Evolutionary conservation across 2,797 vertebrate genomes (phyloP).

Genomic region (Chaetophractus vellerosus): DNA sequence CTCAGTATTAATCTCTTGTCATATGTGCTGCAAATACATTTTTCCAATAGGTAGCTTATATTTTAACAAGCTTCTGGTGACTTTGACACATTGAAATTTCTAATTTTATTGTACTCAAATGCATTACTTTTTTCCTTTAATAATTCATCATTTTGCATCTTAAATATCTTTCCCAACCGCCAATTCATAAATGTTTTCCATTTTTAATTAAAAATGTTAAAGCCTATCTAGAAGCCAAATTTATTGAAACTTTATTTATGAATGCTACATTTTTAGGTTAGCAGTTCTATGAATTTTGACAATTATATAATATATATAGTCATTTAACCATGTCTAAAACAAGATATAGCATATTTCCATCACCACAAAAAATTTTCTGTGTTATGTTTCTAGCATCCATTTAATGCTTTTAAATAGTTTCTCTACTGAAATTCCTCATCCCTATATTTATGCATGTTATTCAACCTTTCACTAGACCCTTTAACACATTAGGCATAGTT

Average conservation of each 20-base stretch:
- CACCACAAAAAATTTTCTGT: background rate
- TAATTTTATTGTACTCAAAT: background rate
- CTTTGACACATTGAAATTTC: background rate
- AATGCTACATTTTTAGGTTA: background rate
- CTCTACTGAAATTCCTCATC: too few relatives aligned
- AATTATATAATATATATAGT: background rate
- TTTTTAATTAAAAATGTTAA: background rate
- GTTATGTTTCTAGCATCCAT: too few relatives aligned
- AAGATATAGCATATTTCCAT: background rate
- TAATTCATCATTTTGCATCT: background rate
- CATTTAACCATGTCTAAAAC: background rate
- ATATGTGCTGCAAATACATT: background rate
- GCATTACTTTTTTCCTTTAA: background rate
- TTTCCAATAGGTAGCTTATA: background rate
- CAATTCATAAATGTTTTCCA: background rate
- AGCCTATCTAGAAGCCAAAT: background rate
- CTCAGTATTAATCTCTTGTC: background rate
- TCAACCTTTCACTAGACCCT: too few relatives aligned
- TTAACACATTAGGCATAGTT: too few relatives aligned
- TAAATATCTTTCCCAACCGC: background rate
- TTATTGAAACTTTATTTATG: too few relatives aligned
- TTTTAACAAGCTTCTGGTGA: background rate
- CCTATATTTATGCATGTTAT: too few relatives aligned
- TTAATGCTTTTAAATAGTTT: too few relatives aligned
- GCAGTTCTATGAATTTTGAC: background rate